Percentiles rank a stretch among this genome's conserved stretches.
These are phyloP conservation scores for Baccha elongata DNA, from an alignment of 2,888 invertebrate species.

Conservation along the genomic window DNA sequence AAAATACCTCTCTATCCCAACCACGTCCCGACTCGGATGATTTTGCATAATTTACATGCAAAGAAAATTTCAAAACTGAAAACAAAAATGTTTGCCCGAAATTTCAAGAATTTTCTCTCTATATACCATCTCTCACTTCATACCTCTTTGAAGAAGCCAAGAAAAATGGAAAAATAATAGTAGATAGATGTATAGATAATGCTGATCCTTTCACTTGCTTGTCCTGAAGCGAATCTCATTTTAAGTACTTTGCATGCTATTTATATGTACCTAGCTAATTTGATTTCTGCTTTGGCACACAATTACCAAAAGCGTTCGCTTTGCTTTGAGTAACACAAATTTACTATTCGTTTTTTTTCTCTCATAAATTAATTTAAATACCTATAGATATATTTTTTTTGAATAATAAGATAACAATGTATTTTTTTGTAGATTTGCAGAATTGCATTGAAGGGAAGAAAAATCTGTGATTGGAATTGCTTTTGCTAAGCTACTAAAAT, in stretches of 20 bases:
- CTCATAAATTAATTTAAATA: slow-evolving; percentile 50
- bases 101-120: neutral
- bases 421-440: too few species aligned
- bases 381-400: too few species aligned
- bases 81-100: neutral
- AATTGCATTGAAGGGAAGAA: too few species aligned
- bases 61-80: slow-evolving; percentile 27
- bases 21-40: slow-evolving; percentile 24
- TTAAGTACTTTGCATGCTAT: slow-evolving; percentile 62
- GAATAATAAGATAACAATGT: too few species aligned
- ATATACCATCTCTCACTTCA: neutral
- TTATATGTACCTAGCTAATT: slow-evolving; percentile 58
- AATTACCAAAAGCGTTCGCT: slow-evolving; percentile 32
- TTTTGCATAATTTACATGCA: slow-evolving; percentile 65
- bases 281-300: slow-evolving; percentile 33
- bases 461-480: too few species aligned
- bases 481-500: too few species aligned
- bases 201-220: slow-evolving; percentile 46
- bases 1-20: slow-evolving; percentile 24
- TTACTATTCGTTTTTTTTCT: slow-evolving; percentile 7
- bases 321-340: slow-evolving; percentile 24
- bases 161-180: slow-evolving; percentile 39
- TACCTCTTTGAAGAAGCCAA: neutral
- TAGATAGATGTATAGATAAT: too few species aligned
- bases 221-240: slow-evolving; percentile 58